Conservation (phyloP, 2,113 vertebrate genomes). For the Bos javanicus region DNA sequence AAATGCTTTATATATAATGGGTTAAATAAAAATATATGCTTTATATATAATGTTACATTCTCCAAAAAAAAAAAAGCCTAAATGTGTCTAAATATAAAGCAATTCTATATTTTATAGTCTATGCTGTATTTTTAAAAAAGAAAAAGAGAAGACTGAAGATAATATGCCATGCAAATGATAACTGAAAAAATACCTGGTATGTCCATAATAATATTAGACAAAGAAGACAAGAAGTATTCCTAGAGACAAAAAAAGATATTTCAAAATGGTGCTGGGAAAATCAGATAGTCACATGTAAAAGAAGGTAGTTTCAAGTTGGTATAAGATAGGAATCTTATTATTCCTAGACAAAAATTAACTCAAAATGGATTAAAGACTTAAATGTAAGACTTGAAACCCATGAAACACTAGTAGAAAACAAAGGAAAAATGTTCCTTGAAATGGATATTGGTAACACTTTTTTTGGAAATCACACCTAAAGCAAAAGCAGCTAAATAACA, state of each 20-base stretch:
- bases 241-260: neutral
- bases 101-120: neutral
- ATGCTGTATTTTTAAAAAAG: neutral
- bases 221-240: neutral
- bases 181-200: neutral
- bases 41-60: neutral
- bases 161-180: neutral
- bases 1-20: neutral
- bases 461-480: neutral
- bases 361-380: neutral
- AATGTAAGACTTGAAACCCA: neutral
- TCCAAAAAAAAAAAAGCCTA: neutral
- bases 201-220: neutral
- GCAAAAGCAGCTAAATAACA: neutral
- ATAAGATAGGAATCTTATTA: neutral
- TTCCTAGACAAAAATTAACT: neutral
- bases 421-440: neutral
- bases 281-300: neutral
- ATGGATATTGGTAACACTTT: neutral
- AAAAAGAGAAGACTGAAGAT: neutral
- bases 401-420: neutral
- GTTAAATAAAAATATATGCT: neutral
- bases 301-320: neutral
- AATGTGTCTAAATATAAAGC: neutral
- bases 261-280: neutral